A percentile compares a stretch with the other conserved stretches of the same genome.
These are phyloP conservation scores for Leucoraja ocellata DNA, from an alignment of 2,797 vertebrate species.

Conservation along the genomic window DNA sequence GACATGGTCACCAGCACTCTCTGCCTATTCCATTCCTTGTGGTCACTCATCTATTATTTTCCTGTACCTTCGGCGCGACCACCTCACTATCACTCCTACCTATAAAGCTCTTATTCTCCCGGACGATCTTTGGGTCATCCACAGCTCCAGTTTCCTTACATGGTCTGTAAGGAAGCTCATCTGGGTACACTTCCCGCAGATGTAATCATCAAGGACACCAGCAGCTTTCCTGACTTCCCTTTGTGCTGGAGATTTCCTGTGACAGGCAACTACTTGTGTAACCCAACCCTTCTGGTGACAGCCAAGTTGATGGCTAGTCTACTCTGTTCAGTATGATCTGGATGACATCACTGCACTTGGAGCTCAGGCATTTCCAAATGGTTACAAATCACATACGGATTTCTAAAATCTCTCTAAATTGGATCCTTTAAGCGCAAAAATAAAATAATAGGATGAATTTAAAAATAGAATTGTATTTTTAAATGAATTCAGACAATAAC, in stretches of 20 bases:
- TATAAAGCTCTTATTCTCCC: no score
- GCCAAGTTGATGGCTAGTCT: conserved; percentile 19
- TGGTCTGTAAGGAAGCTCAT: no score
- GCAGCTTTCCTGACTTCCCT: no score
- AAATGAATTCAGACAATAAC: not conserved
- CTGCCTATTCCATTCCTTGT: no score
- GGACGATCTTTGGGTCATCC: no score
- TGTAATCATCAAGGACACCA: no score
- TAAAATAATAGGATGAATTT: conserved; percentile 3
- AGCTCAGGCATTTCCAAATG: not conserved
- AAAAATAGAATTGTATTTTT: not conserved
- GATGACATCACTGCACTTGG: not conserved
- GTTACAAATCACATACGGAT: not conserved
- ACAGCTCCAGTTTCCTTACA: no score
- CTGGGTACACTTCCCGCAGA: no score
- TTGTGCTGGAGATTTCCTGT: not conserved
- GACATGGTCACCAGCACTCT: no score
- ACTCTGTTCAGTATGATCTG: conserved; percentile 16
- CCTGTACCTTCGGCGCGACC: no score
- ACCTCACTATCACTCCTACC: no score
- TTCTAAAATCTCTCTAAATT: not conserved
- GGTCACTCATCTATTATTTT: no score
- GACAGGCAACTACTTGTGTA: conserved; percentile 10
- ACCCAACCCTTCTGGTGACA: conserved; percentile 12
- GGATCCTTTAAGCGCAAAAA: not conserved